Base-by-base conservation (phyloP, 2,797 vertebrate genomes). In the Emydoidea blandingii region DNA sequence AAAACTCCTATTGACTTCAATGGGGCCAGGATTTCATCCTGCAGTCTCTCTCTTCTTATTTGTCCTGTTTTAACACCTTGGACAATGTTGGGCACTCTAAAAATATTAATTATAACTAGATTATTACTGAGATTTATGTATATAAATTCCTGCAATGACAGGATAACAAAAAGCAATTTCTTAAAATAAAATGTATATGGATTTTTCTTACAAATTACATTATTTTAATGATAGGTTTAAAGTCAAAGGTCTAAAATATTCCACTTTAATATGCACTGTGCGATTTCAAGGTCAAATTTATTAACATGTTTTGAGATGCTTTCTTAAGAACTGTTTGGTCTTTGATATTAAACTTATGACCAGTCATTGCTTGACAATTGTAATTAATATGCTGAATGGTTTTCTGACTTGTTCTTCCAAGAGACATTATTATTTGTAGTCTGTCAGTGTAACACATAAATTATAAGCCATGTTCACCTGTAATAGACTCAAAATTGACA, bases 401-500 rank as follows among this genome's bases (percentile, higher is more conserved):
- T 96, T 93, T 96, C 93, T 92, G 85, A 92, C 91, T 97, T 94
- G 93, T 91, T 94, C 62, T 95, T 97, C 96, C 86, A 96, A 94
- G 87, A 97, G 83, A 92, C 93, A 81, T 94, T 97, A 97, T 92
- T 95, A 94, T 97, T 98, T 97, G 91, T 91, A 96, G 83, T 90
- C 93, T 97, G 92, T 81, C 93, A 97, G 78, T 90, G 78, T 54
- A 97, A 96, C 74, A 97, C 76, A 96, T 96, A 97, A 96, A 98
- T 97, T 95, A 92, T 91, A 82, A 95, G 92, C 76, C n/a, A 65
- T 59, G 85, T 94, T 96, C 92, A 97, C 85, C 95, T 96, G 88
- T 88, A 97, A 97, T 81, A 91, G 89, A 95, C 86, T 97, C 87
- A 94, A 93, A 96, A 98, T 94, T 96, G 96, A 97, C 96, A 95